These are phyloP conservation scores for Hylaeus volcanicus DNA, from an alignment of 1,140 invertebrate species.

Conservation along the genomic window DNA sequence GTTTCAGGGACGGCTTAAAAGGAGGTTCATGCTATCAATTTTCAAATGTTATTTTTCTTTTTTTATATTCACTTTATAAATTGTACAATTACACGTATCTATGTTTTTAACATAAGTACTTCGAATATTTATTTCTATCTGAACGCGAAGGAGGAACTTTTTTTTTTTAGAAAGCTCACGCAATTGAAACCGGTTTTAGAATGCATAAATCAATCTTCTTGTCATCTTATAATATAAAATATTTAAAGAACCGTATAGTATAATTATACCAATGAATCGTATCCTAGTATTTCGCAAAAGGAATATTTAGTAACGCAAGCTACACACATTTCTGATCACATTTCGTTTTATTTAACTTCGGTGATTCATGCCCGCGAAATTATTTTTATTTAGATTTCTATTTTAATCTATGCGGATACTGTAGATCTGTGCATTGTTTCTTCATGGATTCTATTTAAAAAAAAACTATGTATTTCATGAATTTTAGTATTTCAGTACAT, in stretches of 20 bases:
- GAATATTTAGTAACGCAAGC: neutral
- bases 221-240: neutral
- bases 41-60: constrained; percentile 2
- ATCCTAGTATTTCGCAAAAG: neutral
- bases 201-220: neutral
- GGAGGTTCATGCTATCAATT: constrained; percentile 16
- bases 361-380: constrained; percentile 28
- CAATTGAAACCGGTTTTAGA: neutral
- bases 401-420: constrained; percentile 7
- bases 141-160: neutral
- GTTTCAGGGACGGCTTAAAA: constrained; percentile 34
- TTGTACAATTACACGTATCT: neutral
- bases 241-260: neutral
- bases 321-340: neutral
- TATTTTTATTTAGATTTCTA: constrained; percentile 36
- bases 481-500: neutral
- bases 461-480: neutral
- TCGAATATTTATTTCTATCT: neutral
- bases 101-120: neutral
- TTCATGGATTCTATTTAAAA: neutral
- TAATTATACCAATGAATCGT: neutral
- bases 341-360: constrained; percentile 30
- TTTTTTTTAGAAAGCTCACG: neutral
- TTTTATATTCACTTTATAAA: neutral
- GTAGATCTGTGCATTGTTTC: neutral